Evolutionary conservation across 2,797 vertebrate species (phyloP), one percentile per base, ranked within the genome.

Genomic region (Alectoris magna): DNA sequence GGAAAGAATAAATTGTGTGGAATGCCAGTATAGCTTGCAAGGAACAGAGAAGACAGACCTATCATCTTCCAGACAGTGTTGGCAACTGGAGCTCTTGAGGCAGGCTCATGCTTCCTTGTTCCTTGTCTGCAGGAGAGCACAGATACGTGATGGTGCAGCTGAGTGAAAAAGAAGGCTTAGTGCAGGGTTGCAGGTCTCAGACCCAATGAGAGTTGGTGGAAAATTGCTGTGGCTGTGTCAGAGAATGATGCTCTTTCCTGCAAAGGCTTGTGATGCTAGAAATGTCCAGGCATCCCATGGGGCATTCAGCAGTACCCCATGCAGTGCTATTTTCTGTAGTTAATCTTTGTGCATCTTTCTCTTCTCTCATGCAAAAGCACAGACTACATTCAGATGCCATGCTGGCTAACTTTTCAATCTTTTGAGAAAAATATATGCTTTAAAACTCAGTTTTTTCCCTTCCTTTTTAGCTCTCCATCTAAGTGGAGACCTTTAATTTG

Each of bases 281-380:
- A 91, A 87, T 21, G 36, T 51, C 70, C 59, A 67, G 80, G 67
- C n/a, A 94, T 91, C 23, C 18, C 12, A 12, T 9, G 4, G 10
- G 13, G 26, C 38, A 69, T 90, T 91, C 88, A 81, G 24, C 27
- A 31, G 14, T 64, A 94, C 73, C 80, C 73, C 80, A 88, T 88
- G 79, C 1, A 2, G 90, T 90, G 83, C 49, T 94, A 69, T 84
- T 88, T 92, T 90, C 80, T 88, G 4, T 24, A 53, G 69, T 58
- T 92, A 77, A 85, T 83, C 91, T 73, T 73, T 74, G 34, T 68
- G 41, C 67, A 81, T 88, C 67, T 82, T 95, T 94, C 51, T 81
- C 63, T 81, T 91, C 46, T 64, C 44, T 83, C 51, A 66, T 43
- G 76, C 39, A 88, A 88, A 93, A 49, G 39, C 55, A 75, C 59